Evolutionary conservation across 1,140 invertebrate genomes (phyloP), one percentile per base, ranked within the genome.

Genomic region (Mercenaria mercenaria): DNA sequence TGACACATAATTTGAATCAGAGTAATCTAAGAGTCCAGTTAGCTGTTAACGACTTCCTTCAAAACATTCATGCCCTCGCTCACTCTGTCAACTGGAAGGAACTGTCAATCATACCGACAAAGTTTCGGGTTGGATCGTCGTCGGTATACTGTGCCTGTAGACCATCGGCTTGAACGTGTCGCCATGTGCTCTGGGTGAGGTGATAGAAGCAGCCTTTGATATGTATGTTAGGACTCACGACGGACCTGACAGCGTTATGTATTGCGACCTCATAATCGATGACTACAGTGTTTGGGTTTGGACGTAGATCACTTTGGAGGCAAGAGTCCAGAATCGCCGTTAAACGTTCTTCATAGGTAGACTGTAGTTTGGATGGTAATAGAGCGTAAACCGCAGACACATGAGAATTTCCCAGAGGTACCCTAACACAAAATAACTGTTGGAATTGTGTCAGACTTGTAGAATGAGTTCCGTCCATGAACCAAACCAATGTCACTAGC

Each of bases 91-190:
- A 79, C 59, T 13, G 90, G 87, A 37, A 89, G 64, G 64, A 85
- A 91, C 56, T 80, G 56, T 91, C 87, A 13, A 91, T 29, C 69
- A 84, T 89, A n/a, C 87, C 87, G 84, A 79, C 84, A 72, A 84
- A 91, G 52, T 32, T 34, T 39, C 76, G 34, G 43, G 74, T 32
- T 15, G 77, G 87, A 2, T 50, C 39, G 34, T 88, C 74, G 34
- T 88, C 50, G 4, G 56, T 77, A 72, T 88, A 88, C 50, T 1
- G 32, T 32, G 56, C 11, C 37, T 32, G n/a, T 11, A 88, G 47
- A n/a, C 79, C 79, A 18, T 59, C 50, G 13, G 47, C 47, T 47
- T 81, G 79, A 47, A 81, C 20, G 10, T 37, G 47, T 59, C 50
- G 18, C 79, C 79, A 81, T 13, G 47, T 59, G 34, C 11, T 37